Conservation (phyloP, 2,113 vertebrate genomes). For the Tragelaphus strepsiceros region DNA sequence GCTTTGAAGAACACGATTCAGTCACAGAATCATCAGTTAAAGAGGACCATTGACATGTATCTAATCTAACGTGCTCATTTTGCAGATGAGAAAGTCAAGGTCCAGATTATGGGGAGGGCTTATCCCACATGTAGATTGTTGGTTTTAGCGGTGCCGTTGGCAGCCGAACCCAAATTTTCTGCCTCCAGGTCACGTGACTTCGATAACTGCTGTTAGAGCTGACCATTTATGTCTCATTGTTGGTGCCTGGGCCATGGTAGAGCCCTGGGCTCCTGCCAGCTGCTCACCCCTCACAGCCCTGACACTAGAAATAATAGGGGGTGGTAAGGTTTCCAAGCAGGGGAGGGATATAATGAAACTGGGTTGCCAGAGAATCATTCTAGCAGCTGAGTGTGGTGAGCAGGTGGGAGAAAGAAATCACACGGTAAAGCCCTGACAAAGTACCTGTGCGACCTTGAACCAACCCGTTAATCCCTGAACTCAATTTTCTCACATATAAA, state of each 20-base stretch:
- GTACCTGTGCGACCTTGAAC: neutral
- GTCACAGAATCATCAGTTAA: neutral
- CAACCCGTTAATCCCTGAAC: neutral
- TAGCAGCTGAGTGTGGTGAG: neutral
- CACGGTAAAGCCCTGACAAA: neutral
- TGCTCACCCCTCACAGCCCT: neutral
- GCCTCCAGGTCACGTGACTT: neutral
- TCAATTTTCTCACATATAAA: neutral
- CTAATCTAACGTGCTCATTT: neutral
- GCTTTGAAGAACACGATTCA: neutral
- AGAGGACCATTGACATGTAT: neutral
- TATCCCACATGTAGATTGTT: neutral
- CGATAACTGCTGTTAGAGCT: neutral
- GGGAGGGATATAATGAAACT: neutral
- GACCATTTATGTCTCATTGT: neutral
- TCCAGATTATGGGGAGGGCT: neutral
- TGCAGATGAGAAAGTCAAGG: neutral
- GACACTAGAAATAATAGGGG: neutral
- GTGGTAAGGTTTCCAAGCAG: neutral
- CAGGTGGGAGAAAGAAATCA: constrained; percentile 19
- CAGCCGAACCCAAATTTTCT: neutral
- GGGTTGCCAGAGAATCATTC: neutral
- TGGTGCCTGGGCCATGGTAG: neutral
- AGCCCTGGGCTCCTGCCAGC: neutral
- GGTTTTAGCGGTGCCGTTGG: neutral